Percentiles rank a stretch among this genome's conserved stretches.
phyloP scores from a whole-genome alignment of 2,888 invertebrate genomes.

The Cephus sareptanus region DNA sequence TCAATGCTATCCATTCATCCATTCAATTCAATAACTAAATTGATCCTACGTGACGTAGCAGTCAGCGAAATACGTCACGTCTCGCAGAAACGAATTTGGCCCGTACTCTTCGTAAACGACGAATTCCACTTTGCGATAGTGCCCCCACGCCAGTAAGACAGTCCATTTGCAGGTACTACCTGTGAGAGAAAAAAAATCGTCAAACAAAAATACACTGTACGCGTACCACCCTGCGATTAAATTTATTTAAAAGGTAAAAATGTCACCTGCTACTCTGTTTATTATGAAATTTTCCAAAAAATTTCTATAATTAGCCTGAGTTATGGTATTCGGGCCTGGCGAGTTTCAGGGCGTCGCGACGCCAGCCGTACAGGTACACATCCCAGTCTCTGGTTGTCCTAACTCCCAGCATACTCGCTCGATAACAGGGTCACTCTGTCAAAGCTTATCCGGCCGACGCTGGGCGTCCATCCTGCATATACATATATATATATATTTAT shows the following conservation, averaged over 20 bases:
- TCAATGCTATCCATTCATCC: too few species aligned
- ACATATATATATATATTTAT: neutral
- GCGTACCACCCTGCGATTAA: neutral
- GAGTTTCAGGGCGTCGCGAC: slow-evolving; percentile 1
- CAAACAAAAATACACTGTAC: neutral
- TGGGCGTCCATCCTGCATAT: neutral
- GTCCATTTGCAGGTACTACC: too few species aligned
- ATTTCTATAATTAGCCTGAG: neutral
- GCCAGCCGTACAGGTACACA: slow-evolving; percentile 1
- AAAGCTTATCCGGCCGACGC: slow-evolving; percentile 2
- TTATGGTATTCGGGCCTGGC: neutral
- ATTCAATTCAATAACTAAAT: too few species aligned
- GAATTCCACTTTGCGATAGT: too few species aligned
- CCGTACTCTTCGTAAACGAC: too few species aligned
- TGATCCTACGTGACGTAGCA: too few species aligned
- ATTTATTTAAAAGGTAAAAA: neutral
- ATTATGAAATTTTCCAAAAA: neutral
- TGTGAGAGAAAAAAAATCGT: neutral
- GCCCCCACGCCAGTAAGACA: too few species aligned
- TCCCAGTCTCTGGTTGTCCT: neutral
- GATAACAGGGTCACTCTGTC: slow-evolving; percentile 5
- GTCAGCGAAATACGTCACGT: too few species aligned
- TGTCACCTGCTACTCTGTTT: neutral
- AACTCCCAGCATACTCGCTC: neutral
- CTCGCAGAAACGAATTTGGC: too few species aligned